phyloP scores from a whole-genome alignment of 2,888 invertebrate genomes.

The Campoplex capitator region DNA sequence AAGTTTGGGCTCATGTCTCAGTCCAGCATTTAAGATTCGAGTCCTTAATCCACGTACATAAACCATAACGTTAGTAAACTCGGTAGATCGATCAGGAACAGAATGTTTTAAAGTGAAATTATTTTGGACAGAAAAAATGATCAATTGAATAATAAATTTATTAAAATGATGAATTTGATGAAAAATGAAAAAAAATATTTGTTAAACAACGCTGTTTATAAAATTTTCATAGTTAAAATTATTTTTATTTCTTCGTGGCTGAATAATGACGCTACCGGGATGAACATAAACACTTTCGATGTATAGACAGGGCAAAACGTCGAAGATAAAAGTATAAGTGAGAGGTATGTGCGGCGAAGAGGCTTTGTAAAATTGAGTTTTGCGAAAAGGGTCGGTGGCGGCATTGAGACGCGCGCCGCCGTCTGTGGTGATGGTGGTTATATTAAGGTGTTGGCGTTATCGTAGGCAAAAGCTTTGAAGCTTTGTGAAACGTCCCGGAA shows the following conservation, averaged over 20 bases:
- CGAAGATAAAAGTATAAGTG: conserved; percentile 37
- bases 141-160: too few species aligned
- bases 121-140: too few species aligned
- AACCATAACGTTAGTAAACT: background rate
- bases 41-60: background rate
- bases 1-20: background rate
- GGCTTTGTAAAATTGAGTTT: conserved; percentile 69
- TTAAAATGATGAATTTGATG: too few species aligned
- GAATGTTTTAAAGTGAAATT: too few species aligned
- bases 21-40: background rate
- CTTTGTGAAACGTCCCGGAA: conserved; percentile 61
- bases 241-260: background rate
- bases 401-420: conserved; percentile 35
- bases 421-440: conserved; percentile 28
- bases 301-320: conserved; percentile 5
- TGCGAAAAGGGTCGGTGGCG: conserved; percentile 51
- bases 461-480: conserved; percentile 65
- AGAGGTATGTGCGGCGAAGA: conserved; percentile 21
- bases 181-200: background rate
- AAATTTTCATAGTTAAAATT: background rate
- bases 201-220: background rate
- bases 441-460: conserved; percentile 62
- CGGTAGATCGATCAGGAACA: too few species aligned
- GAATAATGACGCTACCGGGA: background rate
- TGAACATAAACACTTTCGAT: background rate